Percentiles rank a stretch among this genome's conserved stretches.
Evolutionary conservation across 2,888 invertebrate species (phyloP).

Genomic region (Lucinisca nassula): DNA sequence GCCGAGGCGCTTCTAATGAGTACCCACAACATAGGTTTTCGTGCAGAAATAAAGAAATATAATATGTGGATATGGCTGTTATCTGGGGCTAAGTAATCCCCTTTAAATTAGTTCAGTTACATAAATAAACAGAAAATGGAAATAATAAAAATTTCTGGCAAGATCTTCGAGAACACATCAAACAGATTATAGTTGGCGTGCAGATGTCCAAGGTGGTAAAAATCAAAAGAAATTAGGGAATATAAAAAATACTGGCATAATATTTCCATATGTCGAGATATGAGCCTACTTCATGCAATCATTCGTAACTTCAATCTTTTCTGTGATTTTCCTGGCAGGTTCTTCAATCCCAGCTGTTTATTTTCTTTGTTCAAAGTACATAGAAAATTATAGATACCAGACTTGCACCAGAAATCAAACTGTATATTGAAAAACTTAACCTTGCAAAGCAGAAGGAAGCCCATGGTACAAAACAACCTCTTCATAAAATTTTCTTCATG

Average conservation of each 20-base stretch:
- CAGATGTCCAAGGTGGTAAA: slow-evolving; percentile 2
- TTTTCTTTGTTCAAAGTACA: background rate
- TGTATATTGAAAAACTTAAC: background rate
- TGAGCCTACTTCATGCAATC: background rate
- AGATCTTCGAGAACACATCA: background rate
- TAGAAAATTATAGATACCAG: background rate
- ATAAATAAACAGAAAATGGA: background rate
- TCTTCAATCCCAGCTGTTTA: background rate
- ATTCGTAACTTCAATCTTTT: background rate
- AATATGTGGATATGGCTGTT: too few relatives aligned
- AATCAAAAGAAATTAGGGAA: background rate
- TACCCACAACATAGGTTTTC: too few relatives aligned
- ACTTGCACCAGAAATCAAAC: background rate
- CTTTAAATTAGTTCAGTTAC: background rate
- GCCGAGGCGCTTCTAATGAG: too few relatives aligned
- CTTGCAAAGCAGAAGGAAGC: too few relatives aligned
- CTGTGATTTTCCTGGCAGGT: background rate
- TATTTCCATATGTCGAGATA: background rate
- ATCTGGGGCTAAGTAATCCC: too few relatives aligned
- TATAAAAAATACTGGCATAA: background rate
- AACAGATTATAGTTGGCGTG: background rate
- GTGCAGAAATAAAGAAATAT: too few relatives aligned
- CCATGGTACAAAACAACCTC: too few relatives aligned
- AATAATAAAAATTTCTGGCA: background rate
- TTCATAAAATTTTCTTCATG: too few relatives aligned